Evolutionary conservation across 2,888 invertebrate genomes (phyloP), one percentile per base, ranked within the genome.

Genomic region (Tribolium freemani): DNA sequence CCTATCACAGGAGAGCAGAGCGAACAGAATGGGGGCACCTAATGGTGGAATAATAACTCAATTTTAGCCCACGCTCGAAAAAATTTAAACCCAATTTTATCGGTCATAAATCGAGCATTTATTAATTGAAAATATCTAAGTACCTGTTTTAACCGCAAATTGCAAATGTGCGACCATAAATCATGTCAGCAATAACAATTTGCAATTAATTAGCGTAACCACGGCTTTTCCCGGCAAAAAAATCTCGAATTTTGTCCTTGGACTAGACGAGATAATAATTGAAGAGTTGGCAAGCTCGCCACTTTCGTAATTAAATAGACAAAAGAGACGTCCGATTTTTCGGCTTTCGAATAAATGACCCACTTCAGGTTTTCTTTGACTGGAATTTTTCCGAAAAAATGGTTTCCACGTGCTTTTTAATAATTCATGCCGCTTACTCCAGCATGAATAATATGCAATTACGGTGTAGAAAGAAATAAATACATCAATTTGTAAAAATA

Each of bases 181-280:
- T 72, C 72, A 69, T 69, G 69, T 69, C 63, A 69, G 53, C 63
- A 72, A 63, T 69, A 58, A 53, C 72, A 60, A 68, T 72, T 72
- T 60, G 51, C 69, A 63, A 69, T 72, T 69, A 72, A 72, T 72
- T 69, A 69, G 63, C 26, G 63, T 44, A 58, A 44, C 21, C 26
- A 48, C 16, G 4, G 3, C n/a, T 26, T 61, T 61, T 61, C 5
- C 45, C 46, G 10, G 48, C 20, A 45, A 57, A 30, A 61, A 21
- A 61, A 11, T 10, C 1, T 48, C 60, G 26, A 26, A 5, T 3
- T 5, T 26, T 61, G 60, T 48, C 48, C 38, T 38, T 38, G 38
- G 38, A 38, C 5, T 56, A 31, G 56, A 56, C 30, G 8, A 56
- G 10, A 38, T 56, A 11, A 31, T 56, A 56, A 56, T 56, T 56